These are phyloP conservation scores for Onychostruthus taczanowskii DNA, from an alignment of 2,113 vertebrate species.

Conservation along the genomic window DNA sequence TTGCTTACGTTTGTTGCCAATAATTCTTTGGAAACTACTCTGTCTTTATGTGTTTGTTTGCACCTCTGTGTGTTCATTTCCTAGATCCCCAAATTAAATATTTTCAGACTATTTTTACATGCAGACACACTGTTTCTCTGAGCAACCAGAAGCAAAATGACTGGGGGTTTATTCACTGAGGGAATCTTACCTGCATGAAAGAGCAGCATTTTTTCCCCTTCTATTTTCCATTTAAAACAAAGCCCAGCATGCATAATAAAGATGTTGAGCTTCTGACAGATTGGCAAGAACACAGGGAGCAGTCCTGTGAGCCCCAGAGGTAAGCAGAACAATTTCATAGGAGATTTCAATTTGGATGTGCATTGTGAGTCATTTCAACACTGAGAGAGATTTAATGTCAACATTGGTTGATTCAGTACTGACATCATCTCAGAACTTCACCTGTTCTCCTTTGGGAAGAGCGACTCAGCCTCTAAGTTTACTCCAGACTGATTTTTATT, in stretches of 20 bases:
- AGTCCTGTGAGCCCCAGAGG: not conserved
- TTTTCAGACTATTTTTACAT: not conserved
- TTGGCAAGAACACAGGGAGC: not conserved
- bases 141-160: not conserved
- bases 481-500: not conserved
- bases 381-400: not conserved
- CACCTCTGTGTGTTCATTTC: not conserved
- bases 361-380: not conserved
- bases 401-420: not conserved
- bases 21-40: not conserved
- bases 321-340: not conserved
- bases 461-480: not conserved
- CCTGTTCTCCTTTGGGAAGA: not conserved
- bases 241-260: not conserved
- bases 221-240: not conserved
- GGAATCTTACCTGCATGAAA: not conserved
- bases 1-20: not conserved
- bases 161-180: not conserved
- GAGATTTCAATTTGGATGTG: slow-evolving; percentile 21
- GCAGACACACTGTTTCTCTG: not conserved
- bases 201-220: not conserved
- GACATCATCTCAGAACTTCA: slow-evolving; percentile 23
- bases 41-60: not conserved
- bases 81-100: not conserved
- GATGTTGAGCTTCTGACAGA: not conserved